phyloP scores from a whole-genome alignment of 1,140 invertebrate species.

The Diuraphis noxia region DNA sequence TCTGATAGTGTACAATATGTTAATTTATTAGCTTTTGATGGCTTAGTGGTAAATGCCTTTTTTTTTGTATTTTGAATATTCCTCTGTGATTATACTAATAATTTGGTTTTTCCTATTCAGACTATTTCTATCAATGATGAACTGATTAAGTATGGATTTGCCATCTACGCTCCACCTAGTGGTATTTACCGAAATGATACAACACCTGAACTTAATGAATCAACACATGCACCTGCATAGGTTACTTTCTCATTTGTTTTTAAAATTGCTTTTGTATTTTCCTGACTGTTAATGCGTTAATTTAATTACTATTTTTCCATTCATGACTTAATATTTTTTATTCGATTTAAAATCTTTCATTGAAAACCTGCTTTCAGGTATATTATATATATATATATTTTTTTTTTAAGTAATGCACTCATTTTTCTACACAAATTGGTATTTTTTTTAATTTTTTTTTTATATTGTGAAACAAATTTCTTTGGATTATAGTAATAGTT shows the following conservation, averaged over 20 bases:
- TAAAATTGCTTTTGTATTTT: constrained; percentile 31
- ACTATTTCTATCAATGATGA: constrained; percentile 38
- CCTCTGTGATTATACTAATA: background rate
- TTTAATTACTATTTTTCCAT: constrained; percentile 46
- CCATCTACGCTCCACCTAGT: background rate
- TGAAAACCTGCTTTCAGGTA: background rate
- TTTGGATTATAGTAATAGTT: background rate
- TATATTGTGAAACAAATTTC: background rate
- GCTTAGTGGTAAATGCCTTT: background rate
- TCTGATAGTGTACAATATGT: constrained; percentile 44
- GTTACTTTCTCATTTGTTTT: constrained; percentile 29
- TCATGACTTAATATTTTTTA: constrained; percentile 32
- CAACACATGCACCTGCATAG: background rate
- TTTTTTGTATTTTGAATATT: background rate
- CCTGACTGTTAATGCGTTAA: constrained; percentile 45
- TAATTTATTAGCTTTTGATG: constrained; percentile 41
- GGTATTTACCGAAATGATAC: background rate
- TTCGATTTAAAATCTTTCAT: constrained; percentile 13
- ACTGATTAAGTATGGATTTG: constrained; percentile 31
- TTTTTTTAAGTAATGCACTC: background rate
- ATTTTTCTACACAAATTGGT: constrained; percentile 45
- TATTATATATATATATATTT: background rate
- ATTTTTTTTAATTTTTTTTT: constrained; percentile 14
- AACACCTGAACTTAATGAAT: background rate
- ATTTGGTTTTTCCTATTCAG: background rate